phyloP scores from a whole-genome alignment of 2,888 invertebrate genomes.

The Ecdyonurus torrentis region DNA sequence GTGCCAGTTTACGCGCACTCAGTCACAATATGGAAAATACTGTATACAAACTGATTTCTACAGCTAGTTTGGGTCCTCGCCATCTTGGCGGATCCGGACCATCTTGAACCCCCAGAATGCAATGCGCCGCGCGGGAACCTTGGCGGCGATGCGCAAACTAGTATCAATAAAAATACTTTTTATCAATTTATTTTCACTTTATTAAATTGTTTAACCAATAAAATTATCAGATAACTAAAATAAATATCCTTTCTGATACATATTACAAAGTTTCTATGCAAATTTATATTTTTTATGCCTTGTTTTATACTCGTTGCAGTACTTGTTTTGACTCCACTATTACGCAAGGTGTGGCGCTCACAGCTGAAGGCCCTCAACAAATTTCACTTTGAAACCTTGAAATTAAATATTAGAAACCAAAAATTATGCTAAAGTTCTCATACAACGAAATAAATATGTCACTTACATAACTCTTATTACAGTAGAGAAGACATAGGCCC shows the following conservation, averaged over 20 bases:
- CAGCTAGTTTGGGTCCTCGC: slow-evolving; percentile 59
- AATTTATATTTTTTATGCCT: not conserved
- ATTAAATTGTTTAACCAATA: not conserved
- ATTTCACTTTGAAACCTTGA: not conserved
- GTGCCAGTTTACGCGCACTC: slow-evolving; percentile 56
- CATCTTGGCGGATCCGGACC: slow-evolving; percentile 67
- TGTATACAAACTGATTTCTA: slow-evolving; percentile 54
- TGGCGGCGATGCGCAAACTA: slow-evolving; percentile 1
- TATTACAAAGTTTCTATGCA: not conserved
- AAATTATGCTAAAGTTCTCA: no score
- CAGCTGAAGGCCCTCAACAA: not conserved
- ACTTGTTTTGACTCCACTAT: not conserved
- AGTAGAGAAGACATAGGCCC: no score
- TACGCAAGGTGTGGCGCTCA: not conserved
- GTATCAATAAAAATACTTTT: slow-evolving; percentile 5
- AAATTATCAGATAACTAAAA: not conserved
- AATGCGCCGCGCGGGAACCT: slow-evolving; percentile 57
- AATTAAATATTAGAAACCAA: not conserved
- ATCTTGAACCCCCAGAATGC: slow-evolving; percentile 44
- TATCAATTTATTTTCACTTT: not conserved
- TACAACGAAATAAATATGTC: no score
- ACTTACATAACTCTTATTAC: no score
- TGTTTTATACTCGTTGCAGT: not conserved
- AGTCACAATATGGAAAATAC: slow-evolving; percentile 61
- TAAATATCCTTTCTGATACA: not conserved